These are phyloP conservation scores for Bombus affinis DNA, from an alignment of 1,140 invertebrate genomes.

Conservation along the genomic window DNA sequence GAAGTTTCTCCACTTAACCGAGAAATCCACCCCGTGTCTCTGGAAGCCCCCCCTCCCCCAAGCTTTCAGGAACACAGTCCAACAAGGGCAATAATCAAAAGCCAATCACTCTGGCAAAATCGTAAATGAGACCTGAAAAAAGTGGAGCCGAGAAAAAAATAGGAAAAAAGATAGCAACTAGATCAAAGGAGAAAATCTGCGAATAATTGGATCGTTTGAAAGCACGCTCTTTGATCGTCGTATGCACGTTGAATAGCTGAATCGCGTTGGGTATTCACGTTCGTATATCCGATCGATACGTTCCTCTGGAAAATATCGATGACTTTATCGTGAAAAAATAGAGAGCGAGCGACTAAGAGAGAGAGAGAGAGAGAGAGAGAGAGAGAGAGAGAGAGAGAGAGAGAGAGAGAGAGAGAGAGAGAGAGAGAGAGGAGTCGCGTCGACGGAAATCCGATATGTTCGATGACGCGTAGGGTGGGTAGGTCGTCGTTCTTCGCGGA, in stretches of 20 bases:
- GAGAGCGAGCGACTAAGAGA: background rate
- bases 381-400: background rate
- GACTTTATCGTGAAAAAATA: background rate
- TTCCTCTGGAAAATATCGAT: background rate
- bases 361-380: background rate
- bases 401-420: background rate
- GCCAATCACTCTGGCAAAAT: no score
- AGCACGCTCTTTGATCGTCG: background rate
- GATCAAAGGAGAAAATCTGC: background rate
- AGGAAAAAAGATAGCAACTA: background rate
- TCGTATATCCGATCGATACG: background rate
- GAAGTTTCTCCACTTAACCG: no score
- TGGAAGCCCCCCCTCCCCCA: no score
- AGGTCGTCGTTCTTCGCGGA: conserved; percentile 7
- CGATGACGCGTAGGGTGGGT: background rate
- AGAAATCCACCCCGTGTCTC: no score
- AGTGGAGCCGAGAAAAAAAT: background rate
- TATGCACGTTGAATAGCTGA: background rate
- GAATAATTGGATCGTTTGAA: background rate
- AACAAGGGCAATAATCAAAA: no score
- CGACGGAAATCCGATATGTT: conserved; percentile 13
- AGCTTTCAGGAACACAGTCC: no score
- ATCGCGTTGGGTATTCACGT: background rate
- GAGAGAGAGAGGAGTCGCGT: background rate
- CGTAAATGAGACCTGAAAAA: background rate